A percentile compares a stretch with the other conserved stretches of the same genome.
These are phyloP conservation scores for Clarias laeviceps DNA, from an alignment of 2,797 vertebrate genomes.

Conservation along the genomic window DNA sequence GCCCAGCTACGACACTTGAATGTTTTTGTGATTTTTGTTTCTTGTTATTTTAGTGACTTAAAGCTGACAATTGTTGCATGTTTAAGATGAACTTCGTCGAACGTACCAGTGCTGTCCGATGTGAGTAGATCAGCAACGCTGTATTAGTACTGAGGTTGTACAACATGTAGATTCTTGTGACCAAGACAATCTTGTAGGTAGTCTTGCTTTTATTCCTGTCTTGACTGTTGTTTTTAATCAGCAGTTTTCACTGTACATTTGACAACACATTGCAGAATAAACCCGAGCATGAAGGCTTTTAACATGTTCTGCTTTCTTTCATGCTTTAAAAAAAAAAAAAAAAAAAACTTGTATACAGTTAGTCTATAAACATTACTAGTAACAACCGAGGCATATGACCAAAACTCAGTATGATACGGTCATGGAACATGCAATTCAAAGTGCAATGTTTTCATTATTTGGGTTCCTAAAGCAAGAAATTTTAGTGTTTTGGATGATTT, in stretches of 20 bases:
- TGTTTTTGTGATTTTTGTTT: not conserved
- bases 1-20: not conserved
- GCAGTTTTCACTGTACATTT: not conserved
- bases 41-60: not conserved
- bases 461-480: not conserved
- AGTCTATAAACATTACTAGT: not conserved
- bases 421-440: not conserved
- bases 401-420: not conserved
- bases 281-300: not conserved
- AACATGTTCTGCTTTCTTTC: not conserved
- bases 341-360: too few species aligned
- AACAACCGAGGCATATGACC: not conserved
- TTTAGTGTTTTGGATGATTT: not conserved
- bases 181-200: not conserved
- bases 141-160: not conserved
- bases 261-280: conserved; percentile 11
- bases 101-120: conserved; percentile 25
- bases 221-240: not conserved
- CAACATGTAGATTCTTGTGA: not conserved
- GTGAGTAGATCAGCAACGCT: conserved; percentile 11
- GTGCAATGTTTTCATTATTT: not conserved
- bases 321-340: not conserved
- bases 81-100: not conserved
- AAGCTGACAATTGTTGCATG: not conserved
- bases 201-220: not conserved